These are phyloP conservation scores for Callyntrura guangdongensis DNA, from an alignment of 2,888 invertebrate species.

Conservation along the genomic window DNA sequence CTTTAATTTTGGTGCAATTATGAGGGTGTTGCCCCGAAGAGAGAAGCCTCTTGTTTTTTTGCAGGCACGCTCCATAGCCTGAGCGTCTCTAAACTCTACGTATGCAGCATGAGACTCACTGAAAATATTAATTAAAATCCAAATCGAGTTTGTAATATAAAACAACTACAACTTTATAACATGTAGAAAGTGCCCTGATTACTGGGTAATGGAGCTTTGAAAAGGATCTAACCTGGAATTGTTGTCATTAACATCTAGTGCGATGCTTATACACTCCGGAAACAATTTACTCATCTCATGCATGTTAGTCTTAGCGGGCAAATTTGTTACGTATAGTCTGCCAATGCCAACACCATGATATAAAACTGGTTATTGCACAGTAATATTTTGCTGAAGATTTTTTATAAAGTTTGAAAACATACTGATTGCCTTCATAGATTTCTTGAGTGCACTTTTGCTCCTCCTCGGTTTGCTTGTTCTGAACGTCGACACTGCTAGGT, in stretches of 20 bases:
- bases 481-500: constrained; percentile 27
- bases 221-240: constrained; percentile 2
- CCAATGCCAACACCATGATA: not conserved
- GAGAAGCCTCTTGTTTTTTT: constrained; percentile 17
- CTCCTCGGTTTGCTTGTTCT: not conserved
- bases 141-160: not conserved
- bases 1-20: constrained; percentile 62
- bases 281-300: constrained; percentile 61
- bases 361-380: not conserved
- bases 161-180: no score
- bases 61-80: constrained; percentile 23
- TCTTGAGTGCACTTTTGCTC: not conserved
- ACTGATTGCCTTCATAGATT: constrained; percentile 56
- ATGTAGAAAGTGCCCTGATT: no score
- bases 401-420: not conserved
- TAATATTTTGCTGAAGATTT: not conserved
- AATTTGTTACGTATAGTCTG: constrained; percentile 61
- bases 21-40: constrained; percentile 51
- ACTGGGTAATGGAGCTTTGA: not conserved
- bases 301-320: constrained; percentile 69
- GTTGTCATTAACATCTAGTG: constrained; percentile 47
- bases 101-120: constrained; percentile 62
- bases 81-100: constrained; percentile 28
- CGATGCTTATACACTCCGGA: constrained; percentile 60
- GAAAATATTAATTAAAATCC: not conserved